phyloP scores from a whole-genome alignment of 2,113 vertebrate genomes.

The Oceanites oceanicus region DNA sequence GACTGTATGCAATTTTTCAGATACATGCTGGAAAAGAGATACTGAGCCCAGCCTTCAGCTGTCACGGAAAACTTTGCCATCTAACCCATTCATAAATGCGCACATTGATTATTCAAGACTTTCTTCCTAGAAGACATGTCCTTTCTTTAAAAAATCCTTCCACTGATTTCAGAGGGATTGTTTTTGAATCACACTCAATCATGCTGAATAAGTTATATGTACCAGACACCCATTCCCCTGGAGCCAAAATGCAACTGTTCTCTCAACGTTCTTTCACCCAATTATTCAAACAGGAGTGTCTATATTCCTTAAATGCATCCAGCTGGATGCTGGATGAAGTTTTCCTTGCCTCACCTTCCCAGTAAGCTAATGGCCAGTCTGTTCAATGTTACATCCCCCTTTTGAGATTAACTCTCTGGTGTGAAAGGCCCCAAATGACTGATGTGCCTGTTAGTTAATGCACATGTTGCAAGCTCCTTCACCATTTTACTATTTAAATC shows the following conservation, averaged over 20 bases:
- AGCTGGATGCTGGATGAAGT: too few relatives aligned
- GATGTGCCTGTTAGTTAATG: background rate
- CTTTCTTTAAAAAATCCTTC: background rate
- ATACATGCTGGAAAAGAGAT: background rate
- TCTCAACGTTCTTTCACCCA: background rate
- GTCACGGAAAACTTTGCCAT: background rate
- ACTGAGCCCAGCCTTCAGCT: background rate
- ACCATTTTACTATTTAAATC: background rate
- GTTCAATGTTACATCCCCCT: background rate
- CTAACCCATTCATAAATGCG: background rate
- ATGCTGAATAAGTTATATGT: rapidly evolving
- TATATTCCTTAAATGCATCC: background rate
- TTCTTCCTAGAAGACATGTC: background rate
- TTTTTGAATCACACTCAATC: background rate
- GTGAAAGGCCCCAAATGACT: background rate
- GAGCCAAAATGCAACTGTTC: background rate
- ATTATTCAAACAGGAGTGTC: background rate
- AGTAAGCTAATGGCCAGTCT: background rate
- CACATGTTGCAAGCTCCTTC: background rate
- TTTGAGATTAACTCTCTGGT: background rate
- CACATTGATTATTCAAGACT: background rate
- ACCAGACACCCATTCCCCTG: background rate
- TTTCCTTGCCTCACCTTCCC: background rate
- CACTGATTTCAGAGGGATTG: background rate
- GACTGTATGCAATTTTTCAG: background rate